Percentiles rank a stretch among this genome's conserved stretches.
Conservation (phyloP, 2,888 invertebrate genomes). For the Eupithecia vulgata region DNA sequence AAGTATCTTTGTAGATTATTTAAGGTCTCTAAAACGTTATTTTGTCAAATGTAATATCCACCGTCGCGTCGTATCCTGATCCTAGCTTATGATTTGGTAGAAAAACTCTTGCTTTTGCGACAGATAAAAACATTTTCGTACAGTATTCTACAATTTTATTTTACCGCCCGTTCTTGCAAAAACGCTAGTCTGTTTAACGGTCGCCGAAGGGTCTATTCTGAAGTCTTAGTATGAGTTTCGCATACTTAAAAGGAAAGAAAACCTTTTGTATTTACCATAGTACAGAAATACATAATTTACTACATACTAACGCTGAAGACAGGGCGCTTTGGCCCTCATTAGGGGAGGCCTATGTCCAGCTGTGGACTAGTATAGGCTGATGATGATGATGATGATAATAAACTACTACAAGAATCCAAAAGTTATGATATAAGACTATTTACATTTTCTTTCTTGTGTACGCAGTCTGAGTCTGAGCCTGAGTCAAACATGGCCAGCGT, state of each 20-base stretch:
- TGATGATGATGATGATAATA: too few species aligned
- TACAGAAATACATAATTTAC: too few species aligned
- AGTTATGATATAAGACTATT: too few species aligned
- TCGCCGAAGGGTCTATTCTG: slow-evolving; percentile 25
- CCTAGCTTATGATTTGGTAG: background rate
- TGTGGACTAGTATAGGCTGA: too few species aligned
- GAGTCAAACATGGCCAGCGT: too few species aligned
- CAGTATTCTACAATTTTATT: slow-evolving; percentile 22
- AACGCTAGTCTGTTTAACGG: slow-evolving; percentile 25
- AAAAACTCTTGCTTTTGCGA: background rate
- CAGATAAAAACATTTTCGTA: slow-evolving; percentile 15
- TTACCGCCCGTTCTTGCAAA: slow-evolving; percentile 24
- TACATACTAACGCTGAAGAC: too few species aligned
- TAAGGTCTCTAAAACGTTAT: background rate
- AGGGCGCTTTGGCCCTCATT: too few species aligned
- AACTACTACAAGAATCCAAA: too few species aligned
- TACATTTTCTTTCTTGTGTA: too few species aligned
- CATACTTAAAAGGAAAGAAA: background rate
- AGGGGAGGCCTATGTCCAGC: too few species aligned
- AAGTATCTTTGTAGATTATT: background rate
- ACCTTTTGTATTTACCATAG: too few species aligned
- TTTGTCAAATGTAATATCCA: background rate
- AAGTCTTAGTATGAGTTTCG: background rate
- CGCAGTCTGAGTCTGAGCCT: too few species aligned
- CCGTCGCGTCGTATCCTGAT: background rate